phyloP scores from a whole-genome alignment of 2,888 invertebrate genomes.

The Coelopa pilipes region DNA sequence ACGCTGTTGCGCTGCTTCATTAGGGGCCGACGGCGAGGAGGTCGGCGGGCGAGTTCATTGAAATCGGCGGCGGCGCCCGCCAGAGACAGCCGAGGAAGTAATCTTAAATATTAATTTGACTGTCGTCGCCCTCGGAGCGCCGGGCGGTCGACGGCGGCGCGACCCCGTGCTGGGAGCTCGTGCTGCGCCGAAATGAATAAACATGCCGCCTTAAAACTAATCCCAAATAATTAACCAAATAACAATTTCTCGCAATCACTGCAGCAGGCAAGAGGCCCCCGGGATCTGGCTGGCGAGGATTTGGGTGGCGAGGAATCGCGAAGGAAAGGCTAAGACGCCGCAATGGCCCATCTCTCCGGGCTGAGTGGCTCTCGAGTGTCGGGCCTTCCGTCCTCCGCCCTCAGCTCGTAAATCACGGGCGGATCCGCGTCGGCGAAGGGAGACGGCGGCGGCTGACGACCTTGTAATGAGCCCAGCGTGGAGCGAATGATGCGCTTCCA shows the following conservation, averaged over 20 bases:
- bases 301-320: neutral
- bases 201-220: conserved; percentile 46
- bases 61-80: conserved; percentile 3
- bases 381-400: too few relatives aligned
- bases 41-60: too few relatives aligned
- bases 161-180: conserved; percentile 40
- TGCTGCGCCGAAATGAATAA: conserved; percentile 47
- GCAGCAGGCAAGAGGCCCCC: neutral
- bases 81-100: conserved; percentile 8
- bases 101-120: conserved; percentile 18
- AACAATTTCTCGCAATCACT: conserved; percentile 44
- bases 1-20: conserved; percentile 31
- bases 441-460: conserved; percentile 10
- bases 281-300: neutral
- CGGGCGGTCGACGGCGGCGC: neutral
- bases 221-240: conserved; percentile 50
- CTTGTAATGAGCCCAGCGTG: neutral
- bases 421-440: neutral
- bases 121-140: neutral
- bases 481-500: conserved; percentile 9
- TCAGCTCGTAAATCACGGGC: too few relatives aligned
- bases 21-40: conserved; percentile 4
- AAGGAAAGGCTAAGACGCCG: too few relatives aligned
- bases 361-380: too few relatives aligned
- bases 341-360: too few relatives aligned